A percentile compares a stretch with the other conserved stretches of the same genome.
These are phyloP conservation scores for Lucinisca nassula DNA, from an alignment of 2,888 invertebrate species.

Conservation along the genomic window DNA sequence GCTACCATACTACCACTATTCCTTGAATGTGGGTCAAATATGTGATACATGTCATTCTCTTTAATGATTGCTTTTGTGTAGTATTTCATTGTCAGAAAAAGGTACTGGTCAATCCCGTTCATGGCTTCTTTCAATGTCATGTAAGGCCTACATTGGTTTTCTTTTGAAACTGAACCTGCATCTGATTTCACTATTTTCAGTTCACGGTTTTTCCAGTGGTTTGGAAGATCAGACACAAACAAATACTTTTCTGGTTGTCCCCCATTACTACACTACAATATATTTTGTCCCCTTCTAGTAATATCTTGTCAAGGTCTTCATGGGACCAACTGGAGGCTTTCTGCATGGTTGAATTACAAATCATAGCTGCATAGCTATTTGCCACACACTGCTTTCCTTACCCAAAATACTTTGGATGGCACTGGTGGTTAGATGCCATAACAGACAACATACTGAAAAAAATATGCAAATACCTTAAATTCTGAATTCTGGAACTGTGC, in stretches of 20 bases:
- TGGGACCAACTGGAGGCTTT: not conserved
- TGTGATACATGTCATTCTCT: conserved; percentile 20
- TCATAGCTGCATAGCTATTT: conserved; percentile 33
- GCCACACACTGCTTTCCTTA: conserved; percentile 10
- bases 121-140: not conserved
- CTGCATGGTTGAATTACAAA: not conserved
- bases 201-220: not conserved
- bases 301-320: no score
- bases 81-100: conserved; percentile 24
- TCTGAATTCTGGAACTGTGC: no score
- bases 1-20: conserved; percentile 10
- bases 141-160: not conserved
- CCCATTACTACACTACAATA: conserved; percentile 21
- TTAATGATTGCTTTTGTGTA: conserved; percentile 27
- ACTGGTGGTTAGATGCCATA: conserved; percentile 25
- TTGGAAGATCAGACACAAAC: conserved; percentile 27
- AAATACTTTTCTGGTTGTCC: conserved; percentile 22
- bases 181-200: conserved; percentile 19
- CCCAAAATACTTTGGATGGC: conserved; percentile 7
- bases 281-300: conserved; percentile 14
- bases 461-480: no score
- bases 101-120: not conserved
- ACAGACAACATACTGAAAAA: no score
- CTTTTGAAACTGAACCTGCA: conserved; percentile 9
- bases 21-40: conserved; percentile 35